phyloP scores from a whole-genome alignment of 2,113 vertebrate genomes.

The Atlantisia rogersi region DNA sequence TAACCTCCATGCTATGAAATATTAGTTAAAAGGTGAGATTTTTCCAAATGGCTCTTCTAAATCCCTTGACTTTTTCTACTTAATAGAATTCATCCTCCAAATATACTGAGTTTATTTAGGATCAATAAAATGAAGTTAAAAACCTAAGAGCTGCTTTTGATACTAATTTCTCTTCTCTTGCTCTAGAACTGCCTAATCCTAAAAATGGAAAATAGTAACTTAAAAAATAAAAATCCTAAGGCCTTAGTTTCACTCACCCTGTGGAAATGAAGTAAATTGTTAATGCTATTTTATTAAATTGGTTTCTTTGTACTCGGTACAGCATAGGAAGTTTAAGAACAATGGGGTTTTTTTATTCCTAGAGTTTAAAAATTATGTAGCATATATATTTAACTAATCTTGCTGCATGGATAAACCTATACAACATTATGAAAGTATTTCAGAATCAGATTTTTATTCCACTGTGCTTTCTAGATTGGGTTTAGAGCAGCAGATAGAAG shows the following conservation, averaged over 20 bases:
- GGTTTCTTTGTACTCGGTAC: background rate
- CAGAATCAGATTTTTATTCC: background rate
- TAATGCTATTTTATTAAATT: background rate
- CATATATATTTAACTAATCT: background rate
- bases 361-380: background rate
- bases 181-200: background rate
- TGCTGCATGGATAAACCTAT: background rate
- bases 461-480: background rate
- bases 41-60: background rate
- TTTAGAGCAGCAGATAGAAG: background rate
- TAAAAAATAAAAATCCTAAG: background rate
- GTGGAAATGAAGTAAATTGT: background rate
- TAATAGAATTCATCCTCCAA: background rate
- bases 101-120: background rate
- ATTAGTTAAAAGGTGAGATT: background rate
- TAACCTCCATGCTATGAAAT: background rate
- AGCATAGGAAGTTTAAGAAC: background rate
- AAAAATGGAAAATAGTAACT: background rate
- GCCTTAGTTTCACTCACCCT: background rate
- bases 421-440: background rate
- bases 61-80: background rate
- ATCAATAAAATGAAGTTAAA: conserved; percentile 6
- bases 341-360: background rate
- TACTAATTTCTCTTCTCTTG: background rate
- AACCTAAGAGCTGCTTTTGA: background rate